Evolutionary conservation across 2,113 vertebrate genomes (phyloP).

Genomic region (Brachypteracias leptosomus): DNA sequence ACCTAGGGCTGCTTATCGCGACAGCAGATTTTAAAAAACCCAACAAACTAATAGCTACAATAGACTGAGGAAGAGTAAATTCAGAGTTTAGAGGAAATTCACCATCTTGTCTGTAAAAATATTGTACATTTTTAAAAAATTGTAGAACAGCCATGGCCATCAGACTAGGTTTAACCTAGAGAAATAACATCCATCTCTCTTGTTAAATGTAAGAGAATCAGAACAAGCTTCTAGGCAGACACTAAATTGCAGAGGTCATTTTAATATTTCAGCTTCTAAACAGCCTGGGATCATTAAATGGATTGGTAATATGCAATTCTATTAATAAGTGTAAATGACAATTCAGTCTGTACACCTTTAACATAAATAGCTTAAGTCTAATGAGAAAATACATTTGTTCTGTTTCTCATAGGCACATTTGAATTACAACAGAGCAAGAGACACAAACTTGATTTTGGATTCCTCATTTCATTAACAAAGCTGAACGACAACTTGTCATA

Average conservation of each 20-base stretch:
- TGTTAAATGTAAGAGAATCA: not conserved
- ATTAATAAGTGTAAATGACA: not conserved
- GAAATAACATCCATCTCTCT: not conserved
- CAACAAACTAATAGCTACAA: not conserved
- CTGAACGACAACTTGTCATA: not conserved
- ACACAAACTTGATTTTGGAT: not conserved
- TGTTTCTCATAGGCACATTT: not conserved
- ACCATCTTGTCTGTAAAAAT: not conserved
- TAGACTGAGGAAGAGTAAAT: not conserved
- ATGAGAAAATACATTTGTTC: not conserved
- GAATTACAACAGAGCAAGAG: not conserved
- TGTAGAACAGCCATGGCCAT: not conserved
- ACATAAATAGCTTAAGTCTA: not conserved
- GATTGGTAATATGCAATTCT: not conserved
- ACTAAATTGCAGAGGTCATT: not conserved
- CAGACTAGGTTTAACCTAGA: not conserved
- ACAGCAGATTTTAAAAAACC: not conserved
- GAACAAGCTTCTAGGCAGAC: not conserved
- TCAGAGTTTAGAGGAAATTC: not conserved
- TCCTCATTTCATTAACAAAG: not conserved
- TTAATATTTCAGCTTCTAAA: not conserved
- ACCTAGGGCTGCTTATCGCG: not conserved
- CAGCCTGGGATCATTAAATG: not conserved
- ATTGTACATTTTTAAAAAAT: accelerated
- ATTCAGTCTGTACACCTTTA: not conserved